A percentile compares a stretch with the other conserved stretches of the same genome.
These are phyloP conservation scores for Sycophaga agraensis DNA, from an alignment of 1,140 invertebrate genomes.

Conservation along the genomic window DNA sequence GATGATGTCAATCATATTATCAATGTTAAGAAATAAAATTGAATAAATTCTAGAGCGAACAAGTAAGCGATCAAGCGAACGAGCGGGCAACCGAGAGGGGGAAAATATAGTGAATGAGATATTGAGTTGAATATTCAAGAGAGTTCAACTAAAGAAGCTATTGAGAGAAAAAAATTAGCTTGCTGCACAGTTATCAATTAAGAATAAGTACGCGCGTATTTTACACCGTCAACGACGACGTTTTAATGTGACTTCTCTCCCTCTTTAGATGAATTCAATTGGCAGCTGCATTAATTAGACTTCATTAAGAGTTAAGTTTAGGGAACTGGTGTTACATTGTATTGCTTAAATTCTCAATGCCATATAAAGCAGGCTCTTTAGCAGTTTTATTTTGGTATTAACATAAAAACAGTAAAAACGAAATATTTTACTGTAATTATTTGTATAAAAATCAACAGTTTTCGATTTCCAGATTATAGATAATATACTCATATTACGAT, in stretches of 20 bases:
- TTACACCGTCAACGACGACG: background rate
- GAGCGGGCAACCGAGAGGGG: too few relatives aligned
- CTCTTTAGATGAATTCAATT: conserved; percentile 25
- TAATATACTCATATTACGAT: too few relatives aligned
- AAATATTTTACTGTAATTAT: too few relatives aligned
- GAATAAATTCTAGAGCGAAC: background rate
- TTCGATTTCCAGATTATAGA: too few relatives aligned
- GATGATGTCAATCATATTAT: conserved; percentile 5
- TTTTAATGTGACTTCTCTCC: conserved; percentile 1
- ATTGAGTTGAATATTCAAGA: conserved; percentile 9
- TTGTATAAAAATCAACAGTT: too few relatives aligned
- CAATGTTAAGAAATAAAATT: conserved; percentile 10
- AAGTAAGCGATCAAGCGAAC: conserved; percentile 2
- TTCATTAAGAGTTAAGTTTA: conserved; percentile 21
- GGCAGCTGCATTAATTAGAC: conserved; percentile 23
- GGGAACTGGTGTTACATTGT: too few relatives aligned
- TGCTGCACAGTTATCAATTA: conserved; percentile 20
- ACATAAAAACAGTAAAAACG: too few relatives aligned
- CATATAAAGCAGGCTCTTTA: too few relatives aligned
- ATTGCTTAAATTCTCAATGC: too few relatives aligned
- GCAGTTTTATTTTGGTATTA: too few relatives aligned
- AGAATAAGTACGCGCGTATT: conserved; percentile 8
- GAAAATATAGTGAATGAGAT: too few relatives aligned
- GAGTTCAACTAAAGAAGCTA: conserved; percentile 5
- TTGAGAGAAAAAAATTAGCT: conserved; percentile 16